A percentile compares a stretch with the other conserved stretches of the same genome.
phyloP scores from a whole-genome alignment of 2,888 invertebrate species.

The Eupelmus urozonus region DNA sequence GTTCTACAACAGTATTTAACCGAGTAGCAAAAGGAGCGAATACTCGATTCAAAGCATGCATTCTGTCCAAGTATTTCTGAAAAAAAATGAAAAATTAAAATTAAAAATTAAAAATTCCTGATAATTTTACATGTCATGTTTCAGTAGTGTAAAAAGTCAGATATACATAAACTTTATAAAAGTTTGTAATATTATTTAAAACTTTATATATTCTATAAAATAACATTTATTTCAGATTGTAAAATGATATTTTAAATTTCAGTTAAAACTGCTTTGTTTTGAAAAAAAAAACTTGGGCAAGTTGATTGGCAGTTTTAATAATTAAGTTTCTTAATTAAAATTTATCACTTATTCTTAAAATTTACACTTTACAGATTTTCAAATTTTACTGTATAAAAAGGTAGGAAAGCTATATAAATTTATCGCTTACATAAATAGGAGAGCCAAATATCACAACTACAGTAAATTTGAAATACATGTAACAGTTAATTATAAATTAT shows the following conservation, averaged over 20 bases:
- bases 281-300: conserved; percentile 13
- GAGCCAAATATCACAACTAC: conserved; percentile 12
- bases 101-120: neutral
- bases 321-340: conserved; percentile 28
- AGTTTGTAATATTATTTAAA: neutral
- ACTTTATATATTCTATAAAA: neutral
- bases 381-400: conserved; percentile 33
- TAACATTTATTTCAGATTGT: conserved; percentile 3
- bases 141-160: neutral
- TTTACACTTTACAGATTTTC: conserved; percentile 17
- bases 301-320: conserved; percentile 32
- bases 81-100: conserved; percentile 63
- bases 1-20: conserved; percentile 67
- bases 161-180: neutral
- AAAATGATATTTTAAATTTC: neutral
- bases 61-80: conserved; percentile 73
- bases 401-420: conserved; percentile 38
- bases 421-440: neutral
- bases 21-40: conserved; percentile 69
- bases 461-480: neutral
- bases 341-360: conserved; percentile 27
- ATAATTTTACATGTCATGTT: no score
- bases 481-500: neutral
- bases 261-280: conserved; percentile 13
- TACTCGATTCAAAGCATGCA: conserved; percentile 72